Base-by-base conservation (phyloP, 2,888 invertebrate genomes). In the Drosophila emarginata region DNA sequence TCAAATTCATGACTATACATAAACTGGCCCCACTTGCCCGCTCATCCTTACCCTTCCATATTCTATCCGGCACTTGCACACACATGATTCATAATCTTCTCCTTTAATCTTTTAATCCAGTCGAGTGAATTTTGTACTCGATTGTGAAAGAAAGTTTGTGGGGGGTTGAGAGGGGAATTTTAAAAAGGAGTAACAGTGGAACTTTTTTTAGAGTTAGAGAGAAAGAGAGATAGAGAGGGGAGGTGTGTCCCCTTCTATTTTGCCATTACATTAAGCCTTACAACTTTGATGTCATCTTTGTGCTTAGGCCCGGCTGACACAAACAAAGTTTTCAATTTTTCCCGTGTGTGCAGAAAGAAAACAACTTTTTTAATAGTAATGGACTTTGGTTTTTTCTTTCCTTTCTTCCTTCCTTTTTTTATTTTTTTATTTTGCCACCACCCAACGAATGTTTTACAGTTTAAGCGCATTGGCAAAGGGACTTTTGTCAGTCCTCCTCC, bases 111-210 rank as follows among this genome's bases (percentile, higher is more conserved):
- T 84, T 89, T 90, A 91, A 90, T 91, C 89, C 91, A 88, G 89
- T 85, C 89, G 89, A 91, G 85, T 90, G 89, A 90, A 89, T 90
- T 90, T 90, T 82, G 88, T 90, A 90, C 89, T 89, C 87, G 88
- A 89, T 90, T 89, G 82, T 81, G 78, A 81, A 85, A 85, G 82
- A 88, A 88, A 89, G 88, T 89, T 89, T 76, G 78, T 67, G 56
- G 50, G 52, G 61, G 39, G 32, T 1, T 2, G 9, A 32, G 7
- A 11, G 32, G 2, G 32, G 32, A 32, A 32, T 32, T 54, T 40
- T 36, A 39, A 51, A 28, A 39, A 57, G 36, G 59, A 72, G 72
- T 74, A 68, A 74, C 54, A 54, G 32, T 32, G 15, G 7, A 52
- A 54, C 14, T 32, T 53, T 32, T 36, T 32, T 18, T 32, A 45